phyloP scores from a whole-genome alignment of 2,797 vertebrate species.

The Microctenopoma steveboyesi region DNA sequence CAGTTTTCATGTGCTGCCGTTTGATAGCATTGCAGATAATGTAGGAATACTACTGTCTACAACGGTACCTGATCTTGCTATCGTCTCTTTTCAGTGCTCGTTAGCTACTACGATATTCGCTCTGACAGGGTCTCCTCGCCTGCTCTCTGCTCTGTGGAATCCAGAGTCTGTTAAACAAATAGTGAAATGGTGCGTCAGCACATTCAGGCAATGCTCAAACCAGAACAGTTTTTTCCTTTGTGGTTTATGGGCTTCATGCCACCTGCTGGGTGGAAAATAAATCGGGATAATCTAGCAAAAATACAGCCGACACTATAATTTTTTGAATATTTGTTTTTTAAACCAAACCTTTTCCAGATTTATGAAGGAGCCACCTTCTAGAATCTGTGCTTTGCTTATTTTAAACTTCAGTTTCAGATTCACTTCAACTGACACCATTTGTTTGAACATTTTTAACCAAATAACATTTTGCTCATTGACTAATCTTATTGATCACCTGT shows the following conservation, averaged over 20 bases:
- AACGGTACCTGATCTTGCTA: constrained; percentile 47
- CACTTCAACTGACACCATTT: neutral
- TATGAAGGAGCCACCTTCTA: neutral
- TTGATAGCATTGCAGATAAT: constrained; percentile 35
- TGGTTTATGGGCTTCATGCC: constrained; percentile 57
- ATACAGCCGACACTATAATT: constrained; percentile 11
- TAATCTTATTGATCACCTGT: constrained; percentile 2
- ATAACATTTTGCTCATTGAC: neutral
- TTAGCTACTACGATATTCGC: constrained; percentile 50
- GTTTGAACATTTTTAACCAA: neutral
- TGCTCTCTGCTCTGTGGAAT: constrained; percentile 79
- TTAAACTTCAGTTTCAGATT: neutral
- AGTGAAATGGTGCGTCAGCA: constrained; percentile 80
- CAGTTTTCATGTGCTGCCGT: constrained; percentile 10
- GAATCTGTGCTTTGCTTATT: neutral
- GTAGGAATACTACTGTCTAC: constrained; percentile 31
- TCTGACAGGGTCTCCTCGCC: constrained; percentile 63
- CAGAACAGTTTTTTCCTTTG: constrained; percentile 42
- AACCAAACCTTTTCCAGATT: constrained; percentile 18
- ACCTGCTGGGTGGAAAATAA: constrained; percentile 74
- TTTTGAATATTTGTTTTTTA: constrained; percentile 25
- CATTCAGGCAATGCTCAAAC: constrained; percentile 71
- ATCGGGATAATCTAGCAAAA: constrained; percentile 44
- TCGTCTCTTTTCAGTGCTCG: constrained; percentile 39
- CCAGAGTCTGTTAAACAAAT: constrained; percentile 81